Evolutionary conservation across 2,113 vertebrate species (phyloP).

Genomic region (Macaca fascicularis): T2T-MFA8v1.1 NC_088395.1:124512001-124512500

Average conservation of each 20-base stretch:
- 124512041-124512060: neutral
- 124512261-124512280: slow-evolving; percentile 22
- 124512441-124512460: neutral
- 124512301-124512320: slow-evolving; percentile 26
- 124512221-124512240: neutral
- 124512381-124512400: neutral
- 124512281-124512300: neutral
- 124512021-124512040: neutral
- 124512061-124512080: too few species aligned
- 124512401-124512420: neutral
- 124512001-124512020: slow-evolving; percentile 28
- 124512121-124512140: neutral
- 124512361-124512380: neutral
- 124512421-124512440: neutral
- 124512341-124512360: neutral
- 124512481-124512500: neutral
- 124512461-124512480: slow-evolving; percentile 42
- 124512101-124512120: slow-evolving; percentile 4
- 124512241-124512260: neutral
- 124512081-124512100: neutral
- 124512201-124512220: neutral
- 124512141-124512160: slow-evolving; percentile 44
- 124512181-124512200: neutral
- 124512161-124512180: neutral
- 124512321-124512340: neutral